Conservation (phyloP, 2,113 vertebrate genomes). For the Atractosteus spatula region DNA sequence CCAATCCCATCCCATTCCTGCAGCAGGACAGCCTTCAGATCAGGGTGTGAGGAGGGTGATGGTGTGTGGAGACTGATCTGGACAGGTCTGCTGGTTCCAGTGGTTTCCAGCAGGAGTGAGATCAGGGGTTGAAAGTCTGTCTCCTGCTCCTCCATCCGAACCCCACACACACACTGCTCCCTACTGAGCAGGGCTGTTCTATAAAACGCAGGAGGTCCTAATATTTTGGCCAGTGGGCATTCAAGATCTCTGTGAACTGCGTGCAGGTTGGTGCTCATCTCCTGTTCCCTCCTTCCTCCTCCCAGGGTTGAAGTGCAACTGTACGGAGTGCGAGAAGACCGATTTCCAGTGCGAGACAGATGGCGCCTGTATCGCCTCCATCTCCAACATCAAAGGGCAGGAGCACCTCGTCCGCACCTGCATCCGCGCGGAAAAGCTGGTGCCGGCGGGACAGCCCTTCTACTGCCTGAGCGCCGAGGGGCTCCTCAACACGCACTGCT, state of each 20-base stretch:
- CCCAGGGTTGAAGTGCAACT: constrained; percentile 83
- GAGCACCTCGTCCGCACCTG: constrained; percentile 86
- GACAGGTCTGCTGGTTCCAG: too few relatives aligned
- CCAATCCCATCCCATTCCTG: too few relatives aligned
- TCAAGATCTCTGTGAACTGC: background rate
- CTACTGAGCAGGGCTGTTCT: too few relatives aligned
- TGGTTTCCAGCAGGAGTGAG: too few relatives aligned
- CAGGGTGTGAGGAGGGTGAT: too few relatives aligned
- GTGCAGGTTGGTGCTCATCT: background rate
- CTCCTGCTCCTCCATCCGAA: too few relatives aligned
- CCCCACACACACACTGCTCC: too few relatives aligned
- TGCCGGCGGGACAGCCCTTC: constrained; percentile 89
- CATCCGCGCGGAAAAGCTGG: constrained; percentile 75
- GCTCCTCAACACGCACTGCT: constrained; percentile 91
- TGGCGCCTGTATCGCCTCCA: constrained; percentile 93
- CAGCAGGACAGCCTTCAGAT: too few relatives aligned
- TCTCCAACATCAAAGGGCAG: constrained; percentile 75
- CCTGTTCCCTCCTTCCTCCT: constrained; percentile 17
- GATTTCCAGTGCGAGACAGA: constrained; percentile 92
- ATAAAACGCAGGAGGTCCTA: too few relatives aligned
- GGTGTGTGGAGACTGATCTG: too few relatives aligned
- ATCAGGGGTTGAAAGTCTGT: too few relatives aligned
- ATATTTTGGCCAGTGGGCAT: too few relatives aligned
- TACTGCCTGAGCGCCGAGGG: constrained; percentile 89
- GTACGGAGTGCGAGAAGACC: constrained; percentile 83